A percentile compares a stretch with the other conserved stretches of the same genome.
phyloP scores from a whole-genome alignment of 2,797 vertebrate species.

The Botia kubotai region DNA sequence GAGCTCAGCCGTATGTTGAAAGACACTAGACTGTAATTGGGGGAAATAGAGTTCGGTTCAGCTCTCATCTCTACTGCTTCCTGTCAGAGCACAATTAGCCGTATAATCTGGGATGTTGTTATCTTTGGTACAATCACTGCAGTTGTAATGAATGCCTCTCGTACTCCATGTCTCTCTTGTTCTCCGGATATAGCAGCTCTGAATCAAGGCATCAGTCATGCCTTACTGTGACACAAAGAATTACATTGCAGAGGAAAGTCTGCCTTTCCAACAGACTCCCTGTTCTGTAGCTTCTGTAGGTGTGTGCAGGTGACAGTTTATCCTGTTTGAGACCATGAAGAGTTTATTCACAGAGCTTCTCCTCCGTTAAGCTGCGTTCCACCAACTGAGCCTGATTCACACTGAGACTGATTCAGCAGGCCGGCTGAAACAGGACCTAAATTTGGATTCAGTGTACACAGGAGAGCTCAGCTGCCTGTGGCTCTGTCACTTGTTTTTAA shows the following conservation, averaged over 20 bases:
- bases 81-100: constrained; percentile 41
- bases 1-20: constrained; percentile 10
- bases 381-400: constrained; percentile 3
- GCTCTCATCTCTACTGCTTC: constrained; percentile 18
- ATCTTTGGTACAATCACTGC: constrained; percentile 31
- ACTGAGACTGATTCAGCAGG: not conserved
- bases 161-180: constrained; percentile 10
- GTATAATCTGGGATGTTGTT: constrained; percentile 36
- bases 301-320: constrained; percentile 37
- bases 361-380: constrained; percentile 5
- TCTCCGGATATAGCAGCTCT: constrained; percentile 30
- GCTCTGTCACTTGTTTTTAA: not conserved
- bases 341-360: constrained; percentile 38
- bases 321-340: constrained; percentile 12
- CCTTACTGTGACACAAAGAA: constrained; percentile 20
- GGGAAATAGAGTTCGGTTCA: constrained; percentile 19
- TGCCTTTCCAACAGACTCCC: not conserved
- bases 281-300: not conserved
- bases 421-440: constrained; percentile 13
- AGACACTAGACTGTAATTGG: constrained; percentile 27
- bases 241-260: constrained; percentile 38
- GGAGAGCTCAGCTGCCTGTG: constrained; percentile 20
- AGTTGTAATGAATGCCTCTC: constrained; percentile 40
- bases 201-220: constrained; percentile 50
- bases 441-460: constrained; percentile 2